Conservation (phyloP, 2,113 vertebrate genomes). For the Larimichthys polyactis region DNA sequence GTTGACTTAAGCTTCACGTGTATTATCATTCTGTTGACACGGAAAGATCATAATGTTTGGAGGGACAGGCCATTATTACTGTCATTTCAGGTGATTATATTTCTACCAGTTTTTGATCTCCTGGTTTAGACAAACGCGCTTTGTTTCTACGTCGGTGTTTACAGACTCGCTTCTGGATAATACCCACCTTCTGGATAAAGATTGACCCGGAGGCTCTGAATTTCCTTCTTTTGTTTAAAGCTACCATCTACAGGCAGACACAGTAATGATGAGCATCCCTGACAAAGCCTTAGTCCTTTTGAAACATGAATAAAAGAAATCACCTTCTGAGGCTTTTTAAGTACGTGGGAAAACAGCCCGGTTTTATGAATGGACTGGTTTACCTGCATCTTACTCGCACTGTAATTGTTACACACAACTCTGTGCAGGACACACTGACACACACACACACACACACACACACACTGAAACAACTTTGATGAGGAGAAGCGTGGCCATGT, state of each 20-base stretch:
- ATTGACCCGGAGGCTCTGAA: slow-evolving; percentile 9
- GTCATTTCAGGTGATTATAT: slow-evolving; percentile 8
- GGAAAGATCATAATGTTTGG: not conserved
- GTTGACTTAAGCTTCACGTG: slow-evolving; percentile 3
- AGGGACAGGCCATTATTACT: not conserved
- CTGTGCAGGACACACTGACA: not conserved
- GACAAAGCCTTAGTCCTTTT: slow-evolving; percentile 7
- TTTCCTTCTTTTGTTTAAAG: slow-evolving; percentile 13
- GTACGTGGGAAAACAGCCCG: not conserved
- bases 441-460: not conserved
- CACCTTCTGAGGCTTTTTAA: not conserved
- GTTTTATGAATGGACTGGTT: slow-evolving; percentile 10
- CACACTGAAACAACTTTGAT: not conserved
- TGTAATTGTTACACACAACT: slow-evolving; percentile 16
- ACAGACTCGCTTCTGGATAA: not conserved
- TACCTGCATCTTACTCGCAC: not conserved
- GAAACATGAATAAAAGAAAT: slow-evolving; percentile 13
- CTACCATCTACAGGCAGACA: not conserved
- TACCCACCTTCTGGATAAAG: not conserved
- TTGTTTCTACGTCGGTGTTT: not conserved
- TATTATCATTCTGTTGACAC: not conserved
- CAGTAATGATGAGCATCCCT: not conserved
- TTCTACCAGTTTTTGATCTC: not conserved
- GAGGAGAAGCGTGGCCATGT: not conserved
- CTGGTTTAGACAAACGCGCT: not conserved